Evolutionary conservation across 2,113 vertebrate species (phyloP).

Genomic region (Dicrurus megarhynchus): DNA sequence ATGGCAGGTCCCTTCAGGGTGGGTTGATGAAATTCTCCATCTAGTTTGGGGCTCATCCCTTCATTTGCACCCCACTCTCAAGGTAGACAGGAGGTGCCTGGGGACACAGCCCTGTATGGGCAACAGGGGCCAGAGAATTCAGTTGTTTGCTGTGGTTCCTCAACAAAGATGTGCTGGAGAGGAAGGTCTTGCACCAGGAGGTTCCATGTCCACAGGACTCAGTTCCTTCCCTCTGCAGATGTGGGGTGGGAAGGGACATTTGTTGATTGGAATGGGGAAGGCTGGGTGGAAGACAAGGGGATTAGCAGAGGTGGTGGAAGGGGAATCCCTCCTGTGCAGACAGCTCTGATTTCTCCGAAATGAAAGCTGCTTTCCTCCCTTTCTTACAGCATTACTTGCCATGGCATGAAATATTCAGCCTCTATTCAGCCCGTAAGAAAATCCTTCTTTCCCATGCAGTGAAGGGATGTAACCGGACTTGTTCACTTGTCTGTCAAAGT

Average conservation of each 20-base stretch:
- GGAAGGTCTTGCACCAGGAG: neutral
- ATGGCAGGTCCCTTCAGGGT: neutral
- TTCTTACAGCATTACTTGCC: neutral
- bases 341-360: neutral
- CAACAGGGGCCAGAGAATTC: rapidly evolving
- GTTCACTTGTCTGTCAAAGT: neutral
- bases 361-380: conserved; percentile 15
- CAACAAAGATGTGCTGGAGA: neutral
- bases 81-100: neutral
- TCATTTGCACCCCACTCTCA: neutral
- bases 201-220: neutral
- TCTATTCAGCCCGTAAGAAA: neutral
- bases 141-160: neutral
- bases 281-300: neutral
- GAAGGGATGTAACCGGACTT: neutral
- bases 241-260: neutral
- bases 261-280: neutral
- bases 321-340: neutral
- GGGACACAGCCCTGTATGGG: rapidly evolving
- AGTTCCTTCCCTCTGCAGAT: neutral
- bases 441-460: neutral
- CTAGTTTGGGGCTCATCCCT: rapidly evolving
- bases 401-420: neutral
- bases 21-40: neutral
- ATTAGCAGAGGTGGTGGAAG: neutral